Base-by-base conservation (phyloP, 2,888 invertebrate species). In the Mesoligia furuncula region DNA sequence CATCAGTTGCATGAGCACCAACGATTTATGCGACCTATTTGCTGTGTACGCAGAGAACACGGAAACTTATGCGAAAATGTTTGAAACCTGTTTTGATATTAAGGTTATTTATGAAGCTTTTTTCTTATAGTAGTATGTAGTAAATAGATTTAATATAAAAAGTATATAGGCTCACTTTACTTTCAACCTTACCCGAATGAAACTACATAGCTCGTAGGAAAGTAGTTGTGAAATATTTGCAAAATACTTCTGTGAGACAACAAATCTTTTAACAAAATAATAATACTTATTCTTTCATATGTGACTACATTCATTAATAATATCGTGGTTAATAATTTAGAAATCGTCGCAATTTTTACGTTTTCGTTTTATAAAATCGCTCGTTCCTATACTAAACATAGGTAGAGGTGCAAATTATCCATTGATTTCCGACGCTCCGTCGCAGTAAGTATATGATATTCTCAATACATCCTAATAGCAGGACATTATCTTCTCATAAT, bases 11-110 rank as follows among this genome's bases (percentile, higher is more conserved):
- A 95, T 95, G 95, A 93, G 93, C 91, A 94, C 95, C 74, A 95
- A 90, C 79, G 94, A 96, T 94, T 95, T 96, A 93, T 94, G 94
- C 94, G 94, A 96, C 95, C 95, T 96, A 93, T 96, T 96, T 96
- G 94, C 94, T 94, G 90, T 93, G 84, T 95, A 94, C 84, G 92
- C 93, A 64, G 95, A 95, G 79, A 95, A 95, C 89, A 93, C 93
- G 88, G 94, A 95, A 91, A 95, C 94, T 90, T 96, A 95, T 87
- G 95, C 95, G 61, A 94, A 94, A 92, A 93, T 95, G 93, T 94
- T 96, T 93, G 94, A 96, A 94, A 94, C 93, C 91, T 96, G 95
- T 92, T 95, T 95, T 86, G 94, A 94, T 87, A 90, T 96, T 77
- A 95, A 95, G 95, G 96, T 96, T 85, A 86, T 74, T 45, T 75